These are phyloP conservation scores for Drosophila villosipedis DNA, from an alignment of 2,888 invertebrate species.

Conservation along the genomic window DNA sequence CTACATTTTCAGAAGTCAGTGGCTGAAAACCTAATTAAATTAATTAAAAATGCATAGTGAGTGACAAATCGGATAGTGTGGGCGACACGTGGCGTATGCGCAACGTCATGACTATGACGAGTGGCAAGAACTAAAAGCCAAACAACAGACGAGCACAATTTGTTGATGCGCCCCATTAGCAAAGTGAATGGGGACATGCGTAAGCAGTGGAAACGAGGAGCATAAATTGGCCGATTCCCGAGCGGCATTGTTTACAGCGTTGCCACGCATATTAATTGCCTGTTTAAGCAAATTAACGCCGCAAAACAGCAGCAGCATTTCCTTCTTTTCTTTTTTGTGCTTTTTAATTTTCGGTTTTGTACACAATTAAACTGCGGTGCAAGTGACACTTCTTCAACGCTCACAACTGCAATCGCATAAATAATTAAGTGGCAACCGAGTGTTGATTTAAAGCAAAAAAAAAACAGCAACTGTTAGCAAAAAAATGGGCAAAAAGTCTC, in stretches of 20 bases:
- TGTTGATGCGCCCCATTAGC: slow-evolving; percentile 60
- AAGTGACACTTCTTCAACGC: slow-evolving; percentile 38
- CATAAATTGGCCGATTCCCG: slow-evolving; percentile 46
- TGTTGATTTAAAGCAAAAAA: slow-evolving; percentile 29
- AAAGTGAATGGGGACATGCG: slow-evolving; percentile 22
- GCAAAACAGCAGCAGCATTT: slow-evolving; percentile 46
- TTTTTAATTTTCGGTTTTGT: slow-evolving; percentile 20
- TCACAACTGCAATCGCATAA: slow-evolving; percentile 59
- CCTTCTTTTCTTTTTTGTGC: slow-evolving; percentile 1
- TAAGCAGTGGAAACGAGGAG: background rate
- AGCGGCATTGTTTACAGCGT: slow-evolving; percentile 66
- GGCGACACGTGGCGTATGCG: slow-evolving; percentile 22
- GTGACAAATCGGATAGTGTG: background rate
- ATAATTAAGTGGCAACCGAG: slow-evolving; percentile 31
- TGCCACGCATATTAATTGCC: slow-evolving; percentile 76
- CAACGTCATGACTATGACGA: slow-evolving; percentile 39
- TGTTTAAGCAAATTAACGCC: slow-evolving; percentile 72
- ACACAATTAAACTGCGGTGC: slow-evolving; percentile 60
- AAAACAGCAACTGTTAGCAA: background rate
- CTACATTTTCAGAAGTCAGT: background rate
- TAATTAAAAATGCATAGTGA: slow-evolving; percentile 32
- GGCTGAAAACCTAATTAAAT: slow-evolving; percentile 49
- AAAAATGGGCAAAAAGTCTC: background rate
- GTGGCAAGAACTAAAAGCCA: slow-evolving; percentile 16
- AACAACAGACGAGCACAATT: slow-evolving; percentile 24